Evolutionary conservation across 2,113 vertebrate genomes (phyloP), one percentile per base, ranked within the genome.

Genomic region (Daubentonia madagascariensis): DNA sequence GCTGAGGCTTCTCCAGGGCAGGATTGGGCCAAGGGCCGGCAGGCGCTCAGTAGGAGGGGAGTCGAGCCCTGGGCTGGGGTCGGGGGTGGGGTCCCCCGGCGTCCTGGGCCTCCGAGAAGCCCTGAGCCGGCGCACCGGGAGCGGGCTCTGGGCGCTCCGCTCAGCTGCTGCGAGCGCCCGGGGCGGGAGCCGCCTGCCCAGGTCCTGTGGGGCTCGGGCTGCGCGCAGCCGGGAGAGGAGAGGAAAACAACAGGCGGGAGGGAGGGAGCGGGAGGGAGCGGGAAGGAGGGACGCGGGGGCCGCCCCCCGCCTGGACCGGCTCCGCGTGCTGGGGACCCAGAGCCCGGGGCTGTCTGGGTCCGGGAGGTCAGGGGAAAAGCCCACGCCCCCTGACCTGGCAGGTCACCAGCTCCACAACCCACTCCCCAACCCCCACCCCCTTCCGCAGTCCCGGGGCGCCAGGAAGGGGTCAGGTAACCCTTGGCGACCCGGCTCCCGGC

Each of bases 211-310:
- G 98, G 98, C 96, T 97, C 95, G 6, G 96, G 98, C 96, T 84
- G 97, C 97, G 96, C 96, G 98, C 97, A 89, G 98, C 97, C 98
- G 45, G 97, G 97, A 98, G 96, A 94, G 85, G 87, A 97, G 97
- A 98, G 96, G 94, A 98, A 98, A 98, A 98, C 98, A 98, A 98
- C 98, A 98, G 97, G 97, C 96, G 93, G 78, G 97, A 97, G 97
- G 97, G 96, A 87, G 97, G 96, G 93, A 89, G 96, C 85, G 50
- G 89, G 88, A 73, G 96, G 87, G 87, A 48, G 96, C 86, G 35
- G 84, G 89, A 85, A 92, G 63, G 20, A 83, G 85, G 87, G 94
- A 94, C 91, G 95, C 87, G 48, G 89, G 93, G 94, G 86, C 96
- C 72, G 70, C 37, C 89, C 94, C 72, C 52, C 0, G 93, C 94